Base-by-base conservation (phyloP, 2,888 invertebrate species). In the Prosapia bicincta region DNA sequence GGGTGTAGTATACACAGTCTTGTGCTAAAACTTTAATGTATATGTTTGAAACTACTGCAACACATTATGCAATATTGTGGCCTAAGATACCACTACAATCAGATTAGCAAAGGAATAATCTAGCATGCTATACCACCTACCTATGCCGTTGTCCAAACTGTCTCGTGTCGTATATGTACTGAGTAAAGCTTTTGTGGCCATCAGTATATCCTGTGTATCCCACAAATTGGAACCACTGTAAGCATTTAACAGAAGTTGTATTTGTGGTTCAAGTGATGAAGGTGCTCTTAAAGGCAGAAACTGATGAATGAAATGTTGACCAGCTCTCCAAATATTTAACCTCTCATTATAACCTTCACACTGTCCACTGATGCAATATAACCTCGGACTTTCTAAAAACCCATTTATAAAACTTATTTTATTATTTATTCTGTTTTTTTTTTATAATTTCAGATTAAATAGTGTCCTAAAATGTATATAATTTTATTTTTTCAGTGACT, bases 281-380 rank as follows among this genome's bases (percentile, higher is more conserved):
- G 79, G 79, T 1, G 74, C 79, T 24, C 76, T 68, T 25, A 74
- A 28, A 1, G 78, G 79, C n/a, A 79, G 69, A 32, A 79, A 76
- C 73, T 79, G 79, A 2, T 67, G 72, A 5, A 79, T 77, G 54
- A 79, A 74, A 26, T 79, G 78, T 26, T 78, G 77, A 0, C 78
- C 79, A 10, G 78, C 79, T 13, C 77, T 15, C 65, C 73, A 73
- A 23, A 79, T 76, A 70, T 79, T 79, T 15, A 74, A 68, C 9
- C 78, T 30, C 72, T 79, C 79, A 66, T 79, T 79, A 74, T 79
- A 77, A 0, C 79, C 79, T 13, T 66, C 69, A 66, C 79, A 79
- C 13, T 69, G 68, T 0, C 78, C 75, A 66, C 72, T 66, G 38
- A 77, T 65, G 54, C 79, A 79, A 43, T 13, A 67, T 25, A 43